A percentile compares a stretch with the other conserved stretches of the same genome.
phyloP scores from a whole-genome alignment of 2,797 vertebrate species.

The Borostomias antarcticus region DNA sequence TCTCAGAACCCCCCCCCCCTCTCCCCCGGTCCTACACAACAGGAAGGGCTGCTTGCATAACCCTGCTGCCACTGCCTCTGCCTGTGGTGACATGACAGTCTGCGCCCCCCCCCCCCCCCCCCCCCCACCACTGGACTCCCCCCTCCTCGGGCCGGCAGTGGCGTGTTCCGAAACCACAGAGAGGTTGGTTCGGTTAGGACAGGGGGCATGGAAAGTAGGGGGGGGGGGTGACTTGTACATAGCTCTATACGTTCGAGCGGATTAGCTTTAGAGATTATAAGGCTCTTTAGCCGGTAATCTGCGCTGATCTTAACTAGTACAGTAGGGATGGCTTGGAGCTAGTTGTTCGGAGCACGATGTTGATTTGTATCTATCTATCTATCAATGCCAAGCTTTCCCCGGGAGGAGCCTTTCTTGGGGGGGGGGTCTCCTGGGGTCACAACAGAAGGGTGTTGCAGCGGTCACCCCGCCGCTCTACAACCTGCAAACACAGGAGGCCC shows the following conservation, averaged over 20 bases:
- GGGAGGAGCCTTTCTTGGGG: too few relatives aligned
- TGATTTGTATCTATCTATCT: too few relatives aligned
- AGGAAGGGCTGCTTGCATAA: conserved; percentile 79
- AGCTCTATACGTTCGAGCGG: too few relatives aligned
- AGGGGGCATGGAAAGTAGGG: conserved; percentile 19
- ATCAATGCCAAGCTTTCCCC: too few relatives aligned
- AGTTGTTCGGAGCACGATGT: too few relatives aligned
- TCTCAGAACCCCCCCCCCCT: conserved; percentile 18
- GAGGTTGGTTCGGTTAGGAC: conserved; percentile 20
- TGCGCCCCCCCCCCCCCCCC: not conserved
- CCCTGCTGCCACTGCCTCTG: conserved; percentile 40
- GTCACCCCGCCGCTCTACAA: conserved; percentile 3
- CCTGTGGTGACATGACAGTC: conserved; percentile 29
- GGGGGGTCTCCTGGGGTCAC: too few relatives aligned
- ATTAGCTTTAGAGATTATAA: too few relatives aligned
- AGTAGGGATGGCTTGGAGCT: too few relatives aligned
- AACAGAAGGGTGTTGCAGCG: too few relatives aligned
- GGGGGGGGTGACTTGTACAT: too few relatives aligned
- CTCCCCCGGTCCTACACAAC: conserved; percentile 59
- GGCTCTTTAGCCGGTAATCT: too few relatives aligned
- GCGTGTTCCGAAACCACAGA: conserved; percentile 40
- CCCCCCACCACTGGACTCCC: conserved; percentile 13
- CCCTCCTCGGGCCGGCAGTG: not conserved
- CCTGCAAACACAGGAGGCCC: conserved; percentile 53
- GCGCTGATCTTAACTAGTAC: too few relatives aligned